Evolutionary conservation across 1,140 invertebrate genomes (phyloP).

Genomic region (Drosophila ficusphila): DNA sequence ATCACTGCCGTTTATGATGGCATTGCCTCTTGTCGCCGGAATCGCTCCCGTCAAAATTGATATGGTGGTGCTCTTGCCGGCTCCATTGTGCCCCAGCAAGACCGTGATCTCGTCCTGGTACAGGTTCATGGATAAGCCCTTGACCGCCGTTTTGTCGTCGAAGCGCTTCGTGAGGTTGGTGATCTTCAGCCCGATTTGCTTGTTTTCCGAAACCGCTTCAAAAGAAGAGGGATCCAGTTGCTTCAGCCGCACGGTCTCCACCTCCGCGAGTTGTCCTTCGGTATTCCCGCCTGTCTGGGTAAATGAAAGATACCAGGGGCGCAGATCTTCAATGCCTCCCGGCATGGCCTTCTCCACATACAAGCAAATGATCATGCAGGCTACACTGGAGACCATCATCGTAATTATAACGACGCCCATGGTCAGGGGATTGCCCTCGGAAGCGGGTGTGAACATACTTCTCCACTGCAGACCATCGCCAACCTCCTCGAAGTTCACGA

Average conservation of each 20-base stretch:
- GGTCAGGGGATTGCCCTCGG: conserved; percentile 89
- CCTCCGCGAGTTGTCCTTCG: conserved; percentile 41
- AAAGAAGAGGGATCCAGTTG: conserved; percentile 80
- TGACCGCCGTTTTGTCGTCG: conserved; percentile 88
- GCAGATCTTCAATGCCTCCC: conserved; percentile 88
- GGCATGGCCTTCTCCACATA: conserved; percentile 91
- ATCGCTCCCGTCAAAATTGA: conserved; percentile 92
- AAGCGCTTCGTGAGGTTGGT: conserved; percentile 87
- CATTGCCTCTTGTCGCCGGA: conserved; percentile 88
- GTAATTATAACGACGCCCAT: conserved; percentile 88
- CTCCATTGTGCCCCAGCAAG: conserved; percentile 92
- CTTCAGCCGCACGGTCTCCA: conserved; percentile 55
- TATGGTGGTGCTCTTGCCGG: conserved; percentile 91
- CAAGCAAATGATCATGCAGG: conserved; percentile 89
- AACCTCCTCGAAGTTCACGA: conserved; percentile 84
- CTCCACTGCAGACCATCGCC: conserved; percentile 87
- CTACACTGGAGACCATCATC: conserved; percentile 87
- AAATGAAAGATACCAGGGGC: conserved; percentile 91
- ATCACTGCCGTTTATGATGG: conserved; percentile 88
- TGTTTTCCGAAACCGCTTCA: conserved; percentile 86
- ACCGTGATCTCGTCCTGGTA: conserved; percentile 88
- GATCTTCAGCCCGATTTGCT: conserved; percentile 87
- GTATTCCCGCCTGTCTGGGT: conserved; percentile 86
- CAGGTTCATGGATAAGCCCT: conserved; percentile 89
- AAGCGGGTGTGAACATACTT: conserved; percentile 88